Percentiles rank a stretch among this genome's conserved stretches.
These are phyloP conservation scores for Cephus cinctus DNA, from an alignment of 1,140 invertebrate genomes.

Conservation along the genomic window DNA sequence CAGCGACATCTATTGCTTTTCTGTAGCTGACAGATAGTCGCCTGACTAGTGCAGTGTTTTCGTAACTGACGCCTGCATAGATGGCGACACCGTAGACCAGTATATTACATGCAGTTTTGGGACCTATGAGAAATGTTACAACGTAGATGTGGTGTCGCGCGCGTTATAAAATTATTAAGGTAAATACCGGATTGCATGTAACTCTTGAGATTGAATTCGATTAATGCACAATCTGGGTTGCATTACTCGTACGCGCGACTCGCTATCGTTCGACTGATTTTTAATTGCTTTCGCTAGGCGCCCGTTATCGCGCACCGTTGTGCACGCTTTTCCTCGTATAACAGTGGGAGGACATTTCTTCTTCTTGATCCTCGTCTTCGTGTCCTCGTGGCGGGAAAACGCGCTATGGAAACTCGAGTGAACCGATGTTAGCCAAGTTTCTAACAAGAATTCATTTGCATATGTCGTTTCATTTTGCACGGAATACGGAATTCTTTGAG, in stretches of 20 bases:
- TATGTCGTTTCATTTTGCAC: constrained; percentile 20
- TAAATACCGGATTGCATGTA: constrained; percentile 46
- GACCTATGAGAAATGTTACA: no score
- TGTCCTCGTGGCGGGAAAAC: not conserved
- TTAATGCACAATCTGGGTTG: constrained; percentile 36
- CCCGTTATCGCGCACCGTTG: constrained; percentile 24
- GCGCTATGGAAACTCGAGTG: not conserved
- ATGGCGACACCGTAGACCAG: no score
- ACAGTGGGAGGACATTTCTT: constrained; percentile 27
- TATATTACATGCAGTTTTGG: no score
- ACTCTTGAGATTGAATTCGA: constrained; percentile 42
- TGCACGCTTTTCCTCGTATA: no score
- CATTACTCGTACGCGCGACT: constrained; percentile 27
- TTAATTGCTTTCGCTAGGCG: constrained; percentile 39
- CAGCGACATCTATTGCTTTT: no score
- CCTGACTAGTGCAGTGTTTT: no score
- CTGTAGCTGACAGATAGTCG: no score
- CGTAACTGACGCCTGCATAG: no score
- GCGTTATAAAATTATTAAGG: constrained; percentile 51
- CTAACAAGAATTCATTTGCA: constrained; percentile 33
- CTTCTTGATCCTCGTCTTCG: constrained; percentile 8
- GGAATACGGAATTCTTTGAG: constrained; percentile 29
- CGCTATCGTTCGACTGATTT: constrained; percentile 35
- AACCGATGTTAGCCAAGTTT: constrained; percentile 9
- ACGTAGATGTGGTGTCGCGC: constrained; percentile 24